Evolutionary conservation across 1,140 invertebrate genomes (phyloP), one percentile per base, ranked within the genome.

Genomic region (Zaprionus ornatus): DNA sequence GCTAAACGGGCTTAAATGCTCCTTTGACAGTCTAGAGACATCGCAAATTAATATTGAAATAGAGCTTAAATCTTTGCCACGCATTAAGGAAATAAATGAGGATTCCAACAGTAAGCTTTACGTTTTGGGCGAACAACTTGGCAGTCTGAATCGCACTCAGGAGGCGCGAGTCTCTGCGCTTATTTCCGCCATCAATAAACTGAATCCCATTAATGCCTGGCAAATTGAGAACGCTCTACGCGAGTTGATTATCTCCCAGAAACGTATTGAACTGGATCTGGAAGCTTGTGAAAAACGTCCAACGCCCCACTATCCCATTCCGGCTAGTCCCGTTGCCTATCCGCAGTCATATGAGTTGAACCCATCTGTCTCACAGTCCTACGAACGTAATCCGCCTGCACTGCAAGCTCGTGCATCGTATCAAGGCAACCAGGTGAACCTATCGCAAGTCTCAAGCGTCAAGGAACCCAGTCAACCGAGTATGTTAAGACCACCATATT

Each of bases 1-100:
- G 13, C 35, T 88, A 0, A 84, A 90, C 52, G 80, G 81, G 5
- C 80, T 88, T 4, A 76, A 90, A 6, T 90, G 78, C 45, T 79
- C 84, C 21, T 79, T 84, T 19, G 55, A 88, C 29, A 80, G 65
- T 19, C 66, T 90, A 17, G 84, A 90, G 19, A 90, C 84, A 0
- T 80, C 84, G 1, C 85, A 84, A 4, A 78, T 88, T 12, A 88
- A 88, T 37, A 71, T 84, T 4, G 84, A 88, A 40, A 80, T 88
- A 12, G 84, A 88, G 10, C 57, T 88, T 0, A 88, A 79, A 62
- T 70, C 17, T 4, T 32, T 88, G 23, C 21, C 55, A 2, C 74
- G 67, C 54, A 69, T 88, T 4, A 84, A 71, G 54, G 77, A 88
- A 2, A 17, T 80, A 0, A 60, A 48, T 52, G 52, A 76, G 12